Evolutionary conservation across 2,888 invertebrate species (phyloP), one percentile per base, ranked within the genome.

Genomic region (Metacarcinus magister): DNA sequence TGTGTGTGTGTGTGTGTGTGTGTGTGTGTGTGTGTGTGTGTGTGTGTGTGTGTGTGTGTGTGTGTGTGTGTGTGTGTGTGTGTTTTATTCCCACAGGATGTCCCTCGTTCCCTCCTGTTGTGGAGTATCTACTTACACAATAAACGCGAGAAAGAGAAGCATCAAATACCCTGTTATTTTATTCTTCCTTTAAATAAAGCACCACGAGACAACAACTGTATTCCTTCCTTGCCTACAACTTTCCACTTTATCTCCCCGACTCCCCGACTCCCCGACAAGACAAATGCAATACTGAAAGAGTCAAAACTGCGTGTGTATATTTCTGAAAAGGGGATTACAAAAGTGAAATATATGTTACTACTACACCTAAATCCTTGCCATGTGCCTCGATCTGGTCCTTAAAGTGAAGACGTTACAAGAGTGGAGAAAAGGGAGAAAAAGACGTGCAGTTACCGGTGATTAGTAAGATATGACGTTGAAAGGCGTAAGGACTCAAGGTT

Each of bases 1-100:
- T 82, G 82, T 82, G 82, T 82, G 82, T 82, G 82, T 32, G 82
- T 82, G 82, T 82, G 82, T 82, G 82, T 82, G 82, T 82, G 82
- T 82, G 82, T 82, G 82, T 82, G 82, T 82, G 82, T 82, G 67
- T 82, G 82, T 82, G 82, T 82, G 82, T 82, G 82, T 82, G 82
- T 82, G 82, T 82, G 82, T 82, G 67, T 82, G 82, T 82, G 82
- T 82, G 82, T 82, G 82, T 82, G 82, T 82, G 82, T 82, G 82
- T 82, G 67, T 82, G 82, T 82, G 82, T 82, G 82, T 82, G 82
- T 82, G 82, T 82, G 39, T 39, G 39, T 39, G 39, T 39, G 39
- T 39, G 39, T 39, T 39, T 39, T 75, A 28, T 75, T 82, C 32
- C 32, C 32, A 32, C 82, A 82, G 82, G 82, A 82, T 82, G 82